phyloP scores from a whole-genome alignment of 2,888 invertebrate species.

The Argyresthia goedartella region DNA sequence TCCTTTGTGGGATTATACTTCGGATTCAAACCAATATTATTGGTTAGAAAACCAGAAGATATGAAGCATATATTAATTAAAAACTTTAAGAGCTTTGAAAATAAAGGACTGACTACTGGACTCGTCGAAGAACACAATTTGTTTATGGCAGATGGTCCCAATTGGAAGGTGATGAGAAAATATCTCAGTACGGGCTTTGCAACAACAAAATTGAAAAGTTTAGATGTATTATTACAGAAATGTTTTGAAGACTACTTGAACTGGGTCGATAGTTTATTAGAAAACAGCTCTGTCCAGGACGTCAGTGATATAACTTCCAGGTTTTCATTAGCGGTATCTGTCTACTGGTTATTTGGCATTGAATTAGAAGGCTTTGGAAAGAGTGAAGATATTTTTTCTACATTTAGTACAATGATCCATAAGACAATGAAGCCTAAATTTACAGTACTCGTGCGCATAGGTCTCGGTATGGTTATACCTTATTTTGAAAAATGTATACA shows the following conservation, averaged over 20 bases:
- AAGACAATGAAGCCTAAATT: no score
- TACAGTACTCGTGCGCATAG: no score
- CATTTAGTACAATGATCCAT: not conserved
- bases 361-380: no score
- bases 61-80: constrained; percentile 29
- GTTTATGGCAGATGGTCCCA: constrained; percentile 40
- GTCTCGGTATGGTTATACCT: no score
- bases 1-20: constrained; percentile 37
- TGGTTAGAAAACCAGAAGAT: constrained; percentile 38
- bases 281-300: constrained; percentile 3
- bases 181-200: constrained; percentile 42
- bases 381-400: no score
- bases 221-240: not conserved
- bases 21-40: constrained; percentile 26
- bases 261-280: constrained; percentile 3
- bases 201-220: not conserved
- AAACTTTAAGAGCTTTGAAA: not conserved
- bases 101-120: not conserved
- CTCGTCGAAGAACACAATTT: constrained; percentile 18
- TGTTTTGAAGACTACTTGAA: constrained; percentile 4
- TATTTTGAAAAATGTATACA: no score
- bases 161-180: constrained; percentile 39
- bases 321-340: constrained; percentile 5
- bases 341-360: not conserved
- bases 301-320: constrained; percentile 3